Percentiles rank a stretch among this genome's conserved stretches.
Evolutionary conservation across 2,888 invertebrate species (phyloP).

Genomic region (Polydesmus complanatus): DNA sequence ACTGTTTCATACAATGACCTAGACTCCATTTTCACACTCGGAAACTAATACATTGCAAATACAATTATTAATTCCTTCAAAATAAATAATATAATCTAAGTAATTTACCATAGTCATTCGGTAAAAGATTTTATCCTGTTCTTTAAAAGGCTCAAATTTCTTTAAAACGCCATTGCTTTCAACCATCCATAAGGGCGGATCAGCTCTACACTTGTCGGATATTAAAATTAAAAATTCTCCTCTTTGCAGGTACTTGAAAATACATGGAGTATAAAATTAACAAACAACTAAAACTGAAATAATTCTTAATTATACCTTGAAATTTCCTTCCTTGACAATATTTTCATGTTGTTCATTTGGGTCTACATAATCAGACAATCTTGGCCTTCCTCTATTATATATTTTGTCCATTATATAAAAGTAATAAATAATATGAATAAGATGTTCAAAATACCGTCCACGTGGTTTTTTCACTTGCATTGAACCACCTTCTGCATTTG

Average conservation of each 20-base stretch:
- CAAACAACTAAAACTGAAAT: neutral
- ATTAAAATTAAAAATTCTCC: conserved; percentile 12
- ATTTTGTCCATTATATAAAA: neutral
- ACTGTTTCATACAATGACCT: conserved; percentile 66
- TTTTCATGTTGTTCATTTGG: neutral
- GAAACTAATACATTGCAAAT: conserved; percentile 46
- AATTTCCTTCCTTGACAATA: conserved; percentile 7
- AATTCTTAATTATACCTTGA: conserved; percentile 1
- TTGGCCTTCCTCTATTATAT: conserved; percentile 10
- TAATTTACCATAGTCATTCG: neutral
- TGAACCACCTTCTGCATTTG: neutral
- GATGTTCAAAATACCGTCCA: neutral
- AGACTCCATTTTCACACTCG: conserved; percentile 69
- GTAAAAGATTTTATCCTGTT: conserved; percentile 61
- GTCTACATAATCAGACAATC: conserved; percentile 5
- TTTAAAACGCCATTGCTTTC: conserved; percentile 58
- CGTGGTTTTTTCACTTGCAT: neutral
- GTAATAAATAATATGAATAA: neutral
- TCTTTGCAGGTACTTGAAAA: neutral
- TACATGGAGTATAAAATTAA: neutral
- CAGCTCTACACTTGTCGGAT: conserved; percentile 5
- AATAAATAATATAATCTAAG: neutral
- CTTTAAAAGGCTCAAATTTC: conserved; percentile 52
- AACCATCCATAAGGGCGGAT: conserved; percentile 81
- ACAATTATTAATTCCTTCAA: conserved; percentile 16